Base-by-base conservation (phyloP, 2,113 vertebrate species). In the Stegastes partitus region DNA sequence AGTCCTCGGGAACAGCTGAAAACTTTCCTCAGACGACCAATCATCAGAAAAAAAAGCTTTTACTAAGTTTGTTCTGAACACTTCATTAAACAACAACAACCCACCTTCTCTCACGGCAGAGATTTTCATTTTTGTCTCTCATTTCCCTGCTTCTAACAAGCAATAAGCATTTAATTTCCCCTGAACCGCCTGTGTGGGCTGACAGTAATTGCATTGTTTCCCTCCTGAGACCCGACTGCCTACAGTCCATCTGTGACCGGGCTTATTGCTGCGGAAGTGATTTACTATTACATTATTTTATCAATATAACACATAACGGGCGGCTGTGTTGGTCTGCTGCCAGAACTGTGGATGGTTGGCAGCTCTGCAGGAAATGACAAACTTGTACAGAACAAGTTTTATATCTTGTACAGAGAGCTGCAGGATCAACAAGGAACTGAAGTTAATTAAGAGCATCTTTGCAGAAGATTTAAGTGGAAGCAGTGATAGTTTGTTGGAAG, bases 101-200 rank as follows among this genome's bases (percentile, higher is more conserved):
- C 67, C 45, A 21, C 44, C 44, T 61, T 21, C 67, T 72, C 0
- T 51, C 61, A 45, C 34, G 34, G 56, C 61, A 61, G 44, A 44
- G 14, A 23, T 51, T 80, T 82, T 71, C 50, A 66, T 84, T 44
- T 86, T 66, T 68, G 0, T 63, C 68, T 63, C 51, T 83, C 61
- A 51, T 86, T 76, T 69, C n/a, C 21, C 31, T 68, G 28, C 50
- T 54, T 56, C 54, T 78, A 79, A 84, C 62, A 23, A 79, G 74
- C 79, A 81, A 79, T 79, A 77, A 88, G 74, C 79, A 21, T 87
- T 83, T 85, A 21, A 82, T 82, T 86, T 82, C 81, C 64, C 59
- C 64, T 70, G 83, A 55, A 79, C 65, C n/a, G 18, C 65, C 73
- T 72, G 76, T 28, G 88, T 89, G 83, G 81, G 82, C 82, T 21